Evolutionary conservation across 2,797 vertebrate species (phyloP), one percentile per base, ranked within the genome.

Genomic region (Anguilla anguilla): DNA sequence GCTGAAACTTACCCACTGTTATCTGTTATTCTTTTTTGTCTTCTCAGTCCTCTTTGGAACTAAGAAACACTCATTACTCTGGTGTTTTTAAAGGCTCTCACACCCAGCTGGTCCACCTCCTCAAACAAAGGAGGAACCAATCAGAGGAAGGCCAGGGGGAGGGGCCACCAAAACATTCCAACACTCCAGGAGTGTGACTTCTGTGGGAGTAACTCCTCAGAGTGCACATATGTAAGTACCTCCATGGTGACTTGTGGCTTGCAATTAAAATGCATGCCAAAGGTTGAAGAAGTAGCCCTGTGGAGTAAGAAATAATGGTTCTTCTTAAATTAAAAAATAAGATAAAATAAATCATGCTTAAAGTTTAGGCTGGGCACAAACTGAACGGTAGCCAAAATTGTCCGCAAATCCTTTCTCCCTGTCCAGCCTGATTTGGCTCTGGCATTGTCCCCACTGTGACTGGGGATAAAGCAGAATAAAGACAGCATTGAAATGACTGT

Each of bases 401-500:
- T 5, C 59, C 19, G 22, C 57, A 82, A 87, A 7, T 43, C 28
- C 17, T 5, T 13, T 55, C 43, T 83, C 28, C 55, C 49, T 74
- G 1, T n/a, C 7, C 19, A 51, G 53, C 59, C 55, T 82, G 15
- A 28, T 74, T 84, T 39, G 28, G 3, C 19, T n/a, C 15, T 51
- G 28, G 6, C n/a, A 39, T 59, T 69, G 59, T 74, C 82, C 81
- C 17, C 51, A 77, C 43, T 49, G 22, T 22, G 51, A 19, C 83
- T 6, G 6, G n/a, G 64, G 35, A 49, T 77, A 43, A 57, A 35
- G 51, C 43, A 43, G 67, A 72, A 87, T 67, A 85, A 85, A 85
- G 31, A 51, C 55, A 13, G 53, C 83, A 64, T 85, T 84, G 69
- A 74, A 85, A 77, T 57, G 39, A 72, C 55, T 22, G 64, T 88